These are phyloP conservation scores for Eristalinus aeneus DNA, from an alignment of 2,888 invertebrate species.

Conservation along the genomic window DNA sequence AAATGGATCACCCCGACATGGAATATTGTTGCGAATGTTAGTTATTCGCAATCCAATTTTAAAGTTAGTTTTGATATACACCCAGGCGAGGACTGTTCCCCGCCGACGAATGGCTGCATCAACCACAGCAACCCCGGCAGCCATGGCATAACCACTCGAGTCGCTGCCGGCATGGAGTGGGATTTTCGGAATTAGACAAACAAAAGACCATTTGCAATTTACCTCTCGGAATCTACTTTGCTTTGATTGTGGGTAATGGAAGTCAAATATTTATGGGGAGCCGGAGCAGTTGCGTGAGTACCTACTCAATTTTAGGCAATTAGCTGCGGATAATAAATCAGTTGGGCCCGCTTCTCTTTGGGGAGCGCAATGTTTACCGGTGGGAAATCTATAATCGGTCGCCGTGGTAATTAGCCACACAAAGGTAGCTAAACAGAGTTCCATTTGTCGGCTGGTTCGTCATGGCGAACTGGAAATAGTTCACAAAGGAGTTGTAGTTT, in stretches of 20 bases:
- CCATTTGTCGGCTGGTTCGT: neutral
- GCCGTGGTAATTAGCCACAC: neutral
- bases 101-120: neutral
- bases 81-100: neutral
- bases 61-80: conserved; percentile 27
- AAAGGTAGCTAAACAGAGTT: neutral
- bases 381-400: neutral
- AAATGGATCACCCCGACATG: conserved; percentile 2
- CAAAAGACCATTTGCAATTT: neutral
- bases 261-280: conserved; percentile 21
- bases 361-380: neutral
- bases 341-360: neutral
- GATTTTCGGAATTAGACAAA: conserved; percentile 3
- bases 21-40: conserved; percentile 29
- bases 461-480: too few species aligned
- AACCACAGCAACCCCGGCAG: neutral
- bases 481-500: too few species aligned
- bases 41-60: conserved; percentile 29
- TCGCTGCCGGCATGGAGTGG: neutral
- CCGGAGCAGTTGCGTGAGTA: too few species aligned
- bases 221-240: neutral
- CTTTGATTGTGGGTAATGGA: neutral
- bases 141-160: neutral
- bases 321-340: neutral
- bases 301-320: neutral